Conservation (phyloP, 2,888 invertebrate genomes). For the Ametastegia equiseti region DNA sequence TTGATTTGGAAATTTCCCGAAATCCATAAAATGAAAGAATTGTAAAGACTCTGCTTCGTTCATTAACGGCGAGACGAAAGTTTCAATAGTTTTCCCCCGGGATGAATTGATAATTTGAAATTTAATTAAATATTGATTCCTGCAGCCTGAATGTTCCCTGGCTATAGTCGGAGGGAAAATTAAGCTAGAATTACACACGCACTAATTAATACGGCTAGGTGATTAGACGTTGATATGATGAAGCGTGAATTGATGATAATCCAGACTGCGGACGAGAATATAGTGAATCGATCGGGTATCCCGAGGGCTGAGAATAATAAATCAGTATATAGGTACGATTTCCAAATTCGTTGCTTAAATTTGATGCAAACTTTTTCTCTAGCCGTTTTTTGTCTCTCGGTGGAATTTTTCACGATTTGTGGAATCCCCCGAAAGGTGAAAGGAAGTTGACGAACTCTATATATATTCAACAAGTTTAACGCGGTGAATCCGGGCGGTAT, state of each 20-base stretch:
- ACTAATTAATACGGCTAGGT: not conserved
- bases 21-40: too few relatives aligned
- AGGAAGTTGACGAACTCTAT: constrained; percentile 2
- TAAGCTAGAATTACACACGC: constrained; percentile 5
- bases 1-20: too few relatives aligned
- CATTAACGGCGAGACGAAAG: not conserved
- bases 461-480: constrained; percentile 24
- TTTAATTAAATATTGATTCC: constrained; percentile 9
- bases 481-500: not conserved
- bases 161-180: not conserved
- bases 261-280: not conserved
- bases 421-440: not conserved
- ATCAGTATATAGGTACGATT: too few relatives aligned
- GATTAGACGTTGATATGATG: not conserved
- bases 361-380: too few relatives aligned
- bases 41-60: too few relatives aligned
- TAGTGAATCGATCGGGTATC: not conserved
- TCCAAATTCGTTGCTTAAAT: too few relatives aligned
- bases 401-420: not conserved
- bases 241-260: not conserved
- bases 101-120: constrained; percentile 15
- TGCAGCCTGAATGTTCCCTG: not conserved
- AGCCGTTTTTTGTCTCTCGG: not conserved
- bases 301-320: not conserved
- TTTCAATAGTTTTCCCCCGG: not conserved